Base-by-base conservation (phyloP, 2,113 vertebrate species). In the Pterophyllum scalare region DNA sequence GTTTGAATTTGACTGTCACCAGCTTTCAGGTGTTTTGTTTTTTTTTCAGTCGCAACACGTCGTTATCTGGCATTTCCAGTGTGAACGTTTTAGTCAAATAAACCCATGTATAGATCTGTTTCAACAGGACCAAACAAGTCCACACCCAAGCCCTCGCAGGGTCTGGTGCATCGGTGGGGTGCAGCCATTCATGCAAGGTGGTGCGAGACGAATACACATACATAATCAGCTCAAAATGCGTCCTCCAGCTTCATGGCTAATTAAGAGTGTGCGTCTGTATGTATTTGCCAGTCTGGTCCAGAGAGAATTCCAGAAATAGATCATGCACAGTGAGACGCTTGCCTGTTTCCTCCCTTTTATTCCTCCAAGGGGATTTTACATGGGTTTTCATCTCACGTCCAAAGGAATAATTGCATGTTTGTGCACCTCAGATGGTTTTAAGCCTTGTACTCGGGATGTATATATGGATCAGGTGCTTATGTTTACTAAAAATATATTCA, bases 261-360 rank as follows among this genome's bases (percentile, higher is more conserved):
- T 91, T 92, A 88, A 85, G 74, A 58, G 49, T 15, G 65, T 61
- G 59, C 79, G 83, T 85, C 38, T 84, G 81, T 84, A 84, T 88
- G 79, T 81, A 28, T 72, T 77, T 83, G 85, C 19, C 49, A 64
- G 88, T 88, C 64, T 83, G 74, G 82, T 93, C 93, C 90, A 43
- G 49, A 67, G 94, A 93, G 94, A 88, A 77, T 87, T 94, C 93
- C 91, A 91, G 91, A 94, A 94, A 95, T 95, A 94, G 92, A 90
- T 88, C 81, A 58, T 24, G 80, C 85, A 89, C 81, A 92, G 88
- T 79, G 81, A 91, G 85, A 84, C 46, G 12, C 90, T 79, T 33
- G 80, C 85, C 90, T 88, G 89, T 91, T 92, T 88, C 82, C 57
- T 79, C 81, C 79, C 80, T 87, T 88, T 89, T 86, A 87, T 87